Evolutionary conservation across 1,140 invertebrate species (phyloP), one percentile per base, ranked within the genome.

Genomic region (Heliconius melpomene): DNA sequence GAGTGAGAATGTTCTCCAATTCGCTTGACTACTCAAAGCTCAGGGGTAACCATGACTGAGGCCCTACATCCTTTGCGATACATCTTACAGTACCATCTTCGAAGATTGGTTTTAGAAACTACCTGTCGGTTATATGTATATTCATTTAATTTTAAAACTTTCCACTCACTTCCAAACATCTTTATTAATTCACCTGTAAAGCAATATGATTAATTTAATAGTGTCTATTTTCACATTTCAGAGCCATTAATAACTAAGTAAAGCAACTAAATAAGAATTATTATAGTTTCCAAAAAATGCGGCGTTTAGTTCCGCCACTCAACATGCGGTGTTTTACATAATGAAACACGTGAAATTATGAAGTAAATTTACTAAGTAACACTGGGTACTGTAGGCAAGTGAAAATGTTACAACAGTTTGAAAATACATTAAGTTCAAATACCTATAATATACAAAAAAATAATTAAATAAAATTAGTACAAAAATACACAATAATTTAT

Each of bases 1-100:
- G 57, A 29, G 29, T 29, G 29, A 29, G 29, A 29, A 29, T 29
- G 60, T 2, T 66, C 23, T 29, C 60, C 60, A 29, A 0, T 7
- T 1, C 13, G 26, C 60, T 66, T 26, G 23, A 66, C 23, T 5
- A 66, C 60, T 5, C 11, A 13, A 13, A 66, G 60, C 23, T 66
- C 23, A 16, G 60, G 11, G 13, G 23, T 79, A 7, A 81, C 84
- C 38, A 81, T 60, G 23, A 85, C 73, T 11, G 73, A 71, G 2
- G 81, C 81, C 32, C 76, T 82, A 71, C 87, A 89, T 2, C 87
- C 84, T 7, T 77, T 70, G 70, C 86, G 83, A 13, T 84, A 82
- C 5, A 74, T 75, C 32, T 81, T 74, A 57, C 88, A 89, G 23
- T 86, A 85, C 85, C 84, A 86, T 26, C 52, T 79, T 54, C 23